Base-by-base conservation (phyloP, 2,888 invertebrate genomes). In the Chymomyza procnemis region DNA sequence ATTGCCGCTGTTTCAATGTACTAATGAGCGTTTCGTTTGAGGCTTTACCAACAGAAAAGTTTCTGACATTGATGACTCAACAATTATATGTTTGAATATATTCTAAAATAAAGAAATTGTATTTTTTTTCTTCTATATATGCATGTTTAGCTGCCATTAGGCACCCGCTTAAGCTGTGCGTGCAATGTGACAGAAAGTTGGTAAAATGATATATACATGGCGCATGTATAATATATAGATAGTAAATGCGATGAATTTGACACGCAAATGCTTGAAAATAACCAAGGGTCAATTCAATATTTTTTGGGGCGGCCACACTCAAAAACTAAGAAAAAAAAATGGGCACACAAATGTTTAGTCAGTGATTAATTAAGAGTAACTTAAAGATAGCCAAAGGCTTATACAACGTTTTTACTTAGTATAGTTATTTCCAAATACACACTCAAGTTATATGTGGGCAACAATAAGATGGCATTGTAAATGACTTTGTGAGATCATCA, bases 111-210 rank as follows among this genome's bases (percentile, higher is more conserved):
- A 5, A 41, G 12, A 41, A 41, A 9, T 34, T 34, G 4, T 26
- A 5, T 8, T 26, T 6, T 1, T 26, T 5, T 3, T 26, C 6
- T 3, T 26, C 1, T 3, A 2, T 26, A 26, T 66, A 55, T 85
- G 80, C 80, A 85, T 81, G 86, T 83, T 78, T 48, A 67, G 71
- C 60, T 67, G 78, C 71, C 86, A 81, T 81, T 81, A 85, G 80
- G 83, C 67, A 55, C 61, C n/a, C 18, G 62, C 54, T 50, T 50
- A 18, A 50, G 30, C 62, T 30, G 62, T 57, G 61, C 18, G 26
- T n/a, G 61, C 56, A 65, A 6, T 26, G 52, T 48, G 70, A 71
- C 75, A 77, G 82, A 80, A 80, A 79, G 85, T 71, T 56, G 21
- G 47, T 56, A 26, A 73, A 75, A 69, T 71, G 71, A 79, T 76